A percentile compares a stretch with the other conserved stretches of the same genome.
Conservation (phyloP, 2,797 vertebrate genomes). For the Falco cherrug region DNA sequence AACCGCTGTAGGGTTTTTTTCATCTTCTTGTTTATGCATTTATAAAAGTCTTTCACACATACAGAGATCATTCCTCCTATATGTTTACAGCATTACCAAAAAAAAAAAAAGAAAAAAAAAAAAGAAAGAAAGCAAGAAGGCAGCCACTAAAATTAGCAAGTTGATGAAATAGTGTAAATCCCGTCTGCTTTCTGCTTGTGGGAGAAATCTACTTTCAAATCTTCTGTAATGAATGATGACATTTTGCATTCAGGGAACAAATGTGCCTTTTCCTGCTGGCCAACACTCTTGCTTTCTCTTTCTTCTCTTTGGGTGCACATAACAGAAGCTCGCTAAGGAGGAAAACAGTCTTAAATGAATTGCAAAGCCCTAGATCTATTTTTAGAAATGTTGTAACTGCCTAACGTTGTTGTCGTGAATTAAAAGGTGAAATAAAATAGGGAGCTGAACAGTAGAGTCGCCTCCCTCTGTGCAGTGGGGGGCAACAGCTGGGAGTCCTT, state of each 20-base stretch:
- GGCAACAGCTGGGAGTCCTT: background rate
- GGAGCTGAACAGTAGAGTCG: background rate
- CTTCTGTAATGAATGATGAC: slow-evolving; percentile 37
- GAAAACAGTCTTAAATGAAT: background rate
- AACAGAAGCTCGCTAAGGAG: background rate
- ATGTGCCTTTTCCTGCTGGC: slow-evolving; percentile 28
- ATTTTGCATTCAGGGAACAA: slow-evolving; percentile 36
- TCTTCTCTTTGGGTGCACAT: background rate
- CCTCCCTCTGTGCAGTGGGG: background rate
- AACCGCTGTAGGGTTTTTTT: background rate
- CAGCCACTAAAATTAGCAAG: background rate
- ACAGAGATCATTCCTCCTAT: background rate
- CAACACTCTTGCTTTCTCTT: background rate
- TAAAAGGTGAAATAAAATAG: background rate
- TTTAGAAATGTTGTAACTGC: background rate
- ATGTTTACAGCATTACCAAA: background rate
- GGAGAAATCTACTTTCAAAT: background rate
- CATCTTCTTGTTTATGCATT: background rate
- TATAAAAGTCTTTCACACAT: background rate
- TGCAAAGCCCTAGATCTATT: background rate
- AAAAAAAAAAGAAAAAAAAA: too few relatives aligned
- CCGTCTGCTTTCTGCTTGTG: background rate
- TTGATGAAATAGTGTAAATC: slow-evolving; percentile 8
- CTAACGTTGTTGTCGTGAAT: background rate
- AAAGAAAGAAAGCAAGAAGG: fast-evolving